A percentile compares a stretch with the other conserved stretches of the same genome.
Evolutionary conservation across 2,888 invertebrate genomes (phyloP).

Genomic region (Helleia helle): DNA sequence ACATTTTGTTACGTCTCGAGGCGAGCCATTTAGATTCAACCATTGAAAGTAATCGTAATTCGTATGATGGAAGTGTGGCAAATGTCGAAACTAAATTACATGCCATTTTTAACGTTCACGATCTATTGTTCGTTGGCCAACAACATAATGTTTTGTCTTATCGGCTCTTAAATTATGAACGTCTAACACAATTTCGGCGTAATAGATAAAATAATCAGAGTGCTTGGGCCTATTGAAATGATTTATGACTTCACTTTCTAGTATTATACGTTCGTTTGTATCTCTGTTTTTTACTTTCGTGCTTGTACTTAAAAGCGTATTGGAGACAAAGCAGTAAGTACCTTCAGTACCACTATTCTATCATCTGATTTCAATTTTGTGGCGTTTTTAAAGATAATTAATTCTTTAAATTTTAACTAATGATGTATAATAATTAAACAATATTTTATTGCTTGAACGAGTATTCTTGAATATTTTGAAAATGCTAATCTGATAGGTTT

Average conservation of each 20-base stretch:
- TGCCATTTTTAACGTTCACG: slow-evolving; percentile 40
- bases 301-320: neutral
- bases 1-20: slow-evolving; percentile 19
- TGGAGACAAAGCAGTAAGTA: too few species aligned
- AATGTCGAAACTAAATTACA: slow-evolving; percentile 35
- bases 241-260: slow-evolving; percentile 36
- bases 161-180: slow-evolving; percentile 49
- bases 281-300: neutral
- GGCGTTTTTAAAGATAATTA: too few species aligned
- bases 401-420: too few species aligned
- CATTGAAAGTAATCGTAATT: slow-evolving; percentile 32
- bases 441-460: too few species aligned
- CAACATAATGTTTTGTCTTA: slow-evolving; percentile 36
- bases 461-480: too few species aligned
- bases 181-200: slow-evolving; percentile 29
- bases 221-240: slow-evolving; percentile 23
- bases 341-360: too few species aligned
- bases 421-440: too few species aligned
- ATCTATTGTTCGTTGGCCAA: slow-evolving; percentile 40
- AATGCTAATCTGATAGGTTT: too few species aligned
- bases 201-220: slow-evolving; percentile 41
- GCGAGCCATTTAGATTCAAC: slow-evolving; percentile 16
- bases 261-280: slow-evolving; percentile 27
- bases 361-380: too few species aligned
- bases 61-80: slow-evolving; percentile 22